These are phyloP conservation scores for Notarius lentiginosus DNA, from an alignment of 2,113 vertebrate genomes.

Conservation along the genomic window DNA sequence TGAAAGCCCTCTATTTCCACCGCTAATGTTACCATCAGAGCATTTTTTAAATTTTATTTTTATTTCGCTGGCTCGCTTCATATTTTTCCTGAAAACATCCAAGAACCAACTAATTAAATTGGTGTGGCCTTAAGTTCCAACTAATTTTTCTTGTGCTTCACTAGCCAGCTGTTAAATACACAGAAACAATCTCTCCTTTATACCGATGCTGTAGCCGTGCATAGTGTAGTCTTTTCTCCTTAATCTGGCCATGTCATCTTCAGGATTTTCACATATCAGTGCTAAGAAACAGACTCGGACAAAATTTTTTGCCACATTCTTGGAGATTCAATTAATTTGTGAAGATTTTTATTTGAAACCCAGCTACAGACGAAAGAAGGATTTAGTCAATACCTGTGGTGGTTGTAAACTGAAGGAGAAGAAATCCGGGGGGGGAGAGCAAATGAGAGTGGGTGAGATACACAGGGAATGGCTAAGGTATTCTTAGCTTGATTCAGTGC, in stretches of 20 bases:
- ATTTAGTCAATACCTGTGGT: neutral
- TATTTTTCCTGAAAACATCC: too few species aligned
- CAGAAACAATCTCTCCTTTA: neutral
- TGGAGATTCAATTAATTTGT: neutral
- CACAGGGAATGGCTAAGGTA: neutral
- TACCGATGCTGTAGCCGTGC: neutral
- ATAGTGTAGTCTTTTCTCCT: neutral
- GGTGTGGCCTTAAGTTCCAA: neutral
- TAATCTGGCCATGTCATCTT: neutral
- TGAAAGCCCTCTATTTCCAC: too few species aligned
- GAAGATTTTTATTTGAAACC: neutral
- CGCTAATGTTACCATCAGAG: too few species aligned
- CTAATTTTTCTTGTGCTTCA: neutral
- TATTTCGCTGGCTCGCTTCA: too few species aligned
- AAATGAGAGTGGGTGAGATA: conserved; percentile 4
- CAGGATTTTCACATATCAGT: neutral
- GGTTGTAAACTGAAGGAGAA: neutral
- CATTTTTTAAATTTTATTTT: too few species aligned
- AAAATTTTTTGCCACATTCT: neutral
- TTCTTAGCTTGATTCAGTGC: conserved; percentile 15
- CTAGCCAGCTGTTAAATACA: neutral
- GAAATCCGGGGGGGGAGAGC: too few species aligned
- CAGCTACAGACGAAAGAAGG: neutral
- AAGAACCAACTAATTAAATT: too few species aligned
- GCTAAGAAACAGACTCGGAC: neutral